A percentile compares a stretch with the other conserved stretches of the same genome.
Conservation (phyloP, 1,140 invertebrate genomes). For the Pachypsylla venusta region DNA sequence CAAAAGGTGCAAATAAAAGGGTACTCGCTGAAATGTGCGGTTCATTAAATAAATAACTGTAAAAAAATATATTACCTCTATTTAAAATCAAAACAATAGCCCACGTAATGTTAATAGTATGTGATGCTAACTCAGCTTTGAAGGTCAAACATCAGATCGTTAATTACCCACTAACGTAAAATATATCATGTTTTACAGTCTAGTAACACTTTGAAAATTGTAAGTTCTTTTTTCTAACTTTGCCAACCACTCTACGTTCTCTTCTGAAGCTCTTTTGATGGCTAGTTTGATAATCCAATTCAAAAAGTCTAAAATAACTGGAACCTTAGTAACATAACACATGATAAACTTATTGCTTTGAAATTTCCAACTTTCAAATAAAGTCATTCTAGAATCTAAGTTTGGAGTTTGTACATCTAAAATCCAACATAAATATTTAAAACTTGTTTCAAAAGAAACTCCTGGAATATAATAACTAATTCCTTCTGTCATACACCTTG, state of each 20-base stretch:
- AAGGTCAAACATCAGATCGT: too few species aligned
- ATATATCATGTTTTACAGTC: too few species aligned
- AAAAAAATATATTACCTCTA: too few species aligned
- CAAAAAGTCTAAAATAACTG: constrained; percentile 14
- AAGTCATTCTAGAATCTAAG: constrained; percentile 26
- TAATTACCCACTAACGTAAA: too few species aligned
- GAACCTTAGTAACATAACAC: constrained; percentile 15
- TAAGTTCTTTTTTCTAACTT: constrained; percentile 15
- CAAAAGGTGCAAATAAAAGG: too few species aligned
- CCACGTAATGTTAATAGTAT: too few species aligned
- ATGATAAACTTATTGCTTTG: constrained; percentile 20
- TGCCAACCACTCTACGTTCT: constrained; percentile 11
- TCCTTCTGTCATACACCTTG: constrained; percentile 29
- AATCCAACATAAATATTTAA: constrained; percentile 28
- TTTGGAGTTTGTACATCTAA: constrained; percentile 27
- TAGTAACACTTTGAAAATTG: constrained; percentile 8
- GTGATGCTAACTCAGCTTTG: too few species aligned
- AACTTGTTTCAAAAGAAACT: constrained; percentile 24
- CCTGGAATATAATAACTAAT: constrained; percentile 27
- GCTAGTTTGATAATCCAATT: constrained; percentile 17
- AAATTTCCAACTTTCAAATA: constrained; percentile 21
- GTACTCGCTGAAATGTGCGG: too few species aligned
- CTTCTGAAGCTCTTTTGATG: constrained; percentile 19
- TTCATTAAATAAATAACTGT: too few species aligned
- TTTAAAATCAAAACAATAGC: too few species aligned